These are phyloP conservation scores for Andinoacara biseriatus DNA, from an alignment of 2,113 vertebrate species.

Conservation along the genomic window DNA sequence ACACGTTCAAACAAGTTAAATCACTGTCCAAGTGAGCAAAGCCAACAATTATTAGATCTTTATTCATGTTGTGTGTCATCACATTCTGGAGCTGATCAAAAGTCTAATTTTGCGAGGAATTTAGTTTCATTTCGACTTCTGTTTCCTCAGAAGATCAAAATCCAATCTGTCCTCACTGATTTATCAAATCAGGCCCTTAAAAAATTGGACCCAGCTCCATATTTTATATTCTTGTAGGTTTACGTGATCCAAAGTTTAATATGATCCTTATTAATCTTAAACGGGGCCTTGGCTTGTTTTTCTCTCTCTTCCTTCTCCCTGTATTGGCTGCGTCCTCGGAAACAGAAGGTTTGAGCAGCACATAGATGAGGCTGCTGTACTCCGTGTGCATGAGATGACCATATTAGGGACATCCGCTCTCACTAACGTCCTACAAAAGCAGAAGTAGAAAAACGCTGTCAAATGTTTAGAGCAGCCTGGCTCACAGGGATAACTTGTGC, in stretches of 20 bases:
- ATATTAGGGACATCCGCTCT: not conserved
- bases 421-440: not conserved
- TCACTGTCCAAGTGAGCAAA: not conserved
- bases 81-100: slow-evolving; percentile 18
- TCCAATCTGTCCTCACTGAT: not conserved
- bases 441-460: not conserved
- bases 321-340: not conserved
- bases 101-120: not conserved
- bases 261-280: not conserved
- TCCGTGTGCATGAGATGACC: not conserved
- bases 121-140: not conserved
- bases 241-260: not conserved
- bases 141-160: not conserved
- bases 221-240: not conserved
- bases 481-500: not conserved
- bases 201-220: not conserved
- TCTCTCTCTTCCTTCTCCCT: not conserved
- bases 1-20: slow-evolving; percentile 34
- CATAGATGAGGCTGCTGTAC: not conserved
- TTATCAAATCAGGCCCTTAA: not conserved
- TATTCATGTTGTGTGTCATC: slow-evolving; percentile 32
- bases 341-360: not conserved
- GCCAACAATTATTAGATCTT: not conserved
- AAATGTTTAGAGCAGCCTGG: not conserved
- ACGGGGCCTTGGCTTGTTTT: not conserved